phyloP scores from a whole-genome alignment of 2,113 vertebrate species.

The Dromaius novaehollandiae region DNA sequence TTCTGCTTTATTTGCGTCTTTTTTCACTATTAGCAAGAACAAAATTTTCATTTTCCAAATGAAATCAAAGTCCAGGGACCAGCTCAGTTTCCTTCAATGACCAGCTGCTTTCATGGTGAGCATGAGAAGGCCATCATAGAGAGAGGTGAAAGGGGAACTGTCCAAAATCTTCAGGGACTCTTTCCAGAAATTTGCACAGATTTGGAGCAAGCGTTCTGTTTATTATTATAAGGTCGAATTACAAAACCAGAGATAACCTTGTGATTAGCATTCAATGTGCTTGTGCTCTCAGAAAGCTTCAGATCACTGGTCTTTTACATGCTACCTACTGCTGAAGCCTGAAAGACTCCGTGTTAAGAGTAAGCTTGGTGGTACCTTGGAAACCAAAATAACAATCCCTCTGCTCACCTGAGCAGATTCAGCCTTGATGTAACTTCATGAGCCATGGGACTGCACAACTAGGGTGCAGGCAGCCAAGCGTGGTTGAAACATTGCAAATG shows the following conservation, averaged over 20 bases:
- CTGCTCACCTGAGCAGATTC: background rate
- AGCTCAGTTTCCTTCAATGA: background rate
- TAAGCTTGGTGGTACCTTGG: background rate
- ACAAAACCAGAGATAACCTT: background rate
- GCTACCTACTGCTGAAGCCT: background rate
- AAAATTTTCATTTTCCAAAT: background rate
- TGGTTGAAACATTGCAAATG: background rate
- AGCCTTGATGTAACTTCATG: background rate
- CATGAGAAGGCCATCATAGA: background rate
- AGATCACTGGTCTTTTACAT: background rate
- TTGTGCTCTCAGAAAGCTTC: background rate
- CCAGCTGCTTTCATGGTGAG: background rate
- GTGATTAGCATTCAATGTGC: background rate
- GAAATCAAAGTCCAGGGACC: background rate
- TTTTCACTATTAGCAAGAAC: constrained; percentile 12
- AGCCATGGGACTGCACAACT: background rate
- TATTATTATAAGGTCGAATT: background rate
- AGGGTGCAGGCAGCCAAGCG: background rate
- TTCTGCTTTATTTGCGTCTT: background rate
- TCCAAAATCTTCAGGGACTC: background rate
- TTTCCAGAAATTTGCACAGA: background rate
- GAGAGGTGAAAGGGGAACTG: background rate
- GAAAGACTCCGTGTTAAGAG: background rate
- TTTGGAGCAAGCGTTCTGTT: background rate
- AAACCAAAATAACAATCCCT: background rate